phyloP scores from a whole-genome alignment of 1,140 invertebrate species.

The Wiebesia pumilae region DNA sequence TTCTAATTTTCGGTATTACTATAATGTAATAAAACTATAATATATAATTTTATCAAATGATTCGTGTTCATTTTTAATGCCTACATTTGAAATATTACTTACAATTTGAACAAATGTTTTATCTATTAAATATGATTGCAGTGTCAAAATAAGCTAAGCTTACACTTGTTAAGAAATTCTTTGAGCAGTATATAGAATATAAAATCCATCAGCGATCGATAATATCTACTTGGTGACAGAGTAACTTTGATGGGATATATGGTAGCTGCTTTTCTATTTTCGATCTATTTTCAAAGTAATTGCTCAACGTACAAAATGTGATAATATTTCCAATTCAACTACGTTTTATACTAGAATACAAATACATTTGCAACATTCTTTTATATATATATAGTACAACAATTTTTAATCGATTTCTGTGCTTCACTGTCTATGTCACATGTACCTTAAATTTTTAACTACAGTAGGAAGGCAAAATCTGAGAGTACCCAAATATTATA shows the following conservation, averaged over 20 bases:
- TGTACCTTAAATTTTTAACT: slow-evolving; percentile 29
- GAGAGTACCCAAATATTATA: not conserved
- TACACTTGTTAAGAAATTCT: slow-evolving; percentile 11
- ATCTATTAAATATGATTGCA: not conserved
- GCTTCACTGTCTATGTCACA: not conserved
- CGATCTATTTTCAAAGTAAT: slow-evolving; percentile 2
- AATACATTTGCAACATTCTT: not conserved
- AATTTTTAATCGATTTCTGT: not conserved
- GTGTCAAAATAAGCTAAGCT: not conserved
- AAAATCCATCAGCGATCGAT: not conserved
- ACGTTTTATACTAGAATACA: not conserved
- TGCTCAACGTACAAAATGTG: not conserved
- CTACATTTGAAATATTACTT: not conserved
- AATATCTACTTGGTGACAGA: not conserved
- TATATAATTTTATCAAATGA: not conserved
- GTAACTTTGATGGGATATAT: not conserved
- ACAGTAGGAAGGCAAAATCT: not conserved
- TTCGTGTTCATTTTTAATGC: not conserved
- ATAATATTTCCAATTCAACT: not conserved
- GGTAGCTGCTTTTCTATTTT: not conserved
- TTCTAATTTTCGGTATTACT: not conserved
- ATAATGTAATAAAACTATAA: not conserved
- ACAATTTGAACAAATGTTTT: not conserved
- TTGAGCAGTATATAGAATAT: not conserved
- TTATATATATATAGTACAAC: not conserved